Base-by-base conservation (phyloP, 2,888 invertebrate species). In the Drosophila fungiperda region DNA sequence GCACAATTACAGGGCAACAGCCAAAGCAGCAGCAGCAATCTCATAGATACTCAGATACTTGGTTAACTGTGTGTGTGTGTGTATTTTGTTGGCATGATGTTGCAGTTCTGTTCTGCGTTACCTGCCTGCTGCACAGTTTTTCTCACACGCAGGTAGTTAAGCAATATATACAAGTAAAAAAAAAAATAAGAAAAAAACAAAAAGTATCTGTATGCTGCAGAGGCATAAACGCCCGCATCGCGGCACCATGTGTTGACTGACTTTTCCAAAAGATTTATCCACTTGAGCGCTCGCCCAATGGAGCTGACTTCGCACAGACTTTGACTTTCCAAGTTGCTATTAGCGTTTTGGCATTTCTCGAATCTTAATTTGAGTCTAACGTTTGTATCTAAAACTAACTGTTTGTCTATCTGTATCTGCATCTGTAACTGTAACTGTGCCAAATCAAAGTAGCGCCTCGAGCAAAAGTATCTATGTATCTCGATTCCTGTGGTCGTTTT, bases 131-230 rank as follows among this genome's bases (percentile, higher is more conserved):
- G 59, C 68, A 54, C 65, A 58, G 67, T 80, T 73, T 83, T 86
- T 85, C 83, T 83, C 84, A 88, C 84, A 83, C 70, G 83, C 86
- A 86, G 86, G 86, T 86, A 86, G 86, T 86, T 86, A 76, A 86
- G 83, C 81, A 82, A 82, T 81, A 81, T 73, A 74, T 80, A 80
- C 66, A 66, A 72, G 62, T 66, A n/a, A 8, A 38, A 61, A 40
- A 79, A 26, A 29, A 66, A 69, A 59, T 66, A 26, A 8, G 26
- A 61, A 40, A 79, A 68, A 26, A 8, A 38, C 54, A 40, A 79
- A 68, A 76, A 73, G 78, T 80, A 82, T 85, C 80, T 89, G 64
- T 63, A 58, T 80, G 84, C 83, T 82, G 77, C 72, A 75, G 76
- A 11, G 15, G 15, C 54, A 67, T 62, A 64, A 63, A 68, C 72